Evolutionary conservation across 2,888 invertebrate species (phyloP).

Genomic region (Lasioglossum villosulum): DNA sequence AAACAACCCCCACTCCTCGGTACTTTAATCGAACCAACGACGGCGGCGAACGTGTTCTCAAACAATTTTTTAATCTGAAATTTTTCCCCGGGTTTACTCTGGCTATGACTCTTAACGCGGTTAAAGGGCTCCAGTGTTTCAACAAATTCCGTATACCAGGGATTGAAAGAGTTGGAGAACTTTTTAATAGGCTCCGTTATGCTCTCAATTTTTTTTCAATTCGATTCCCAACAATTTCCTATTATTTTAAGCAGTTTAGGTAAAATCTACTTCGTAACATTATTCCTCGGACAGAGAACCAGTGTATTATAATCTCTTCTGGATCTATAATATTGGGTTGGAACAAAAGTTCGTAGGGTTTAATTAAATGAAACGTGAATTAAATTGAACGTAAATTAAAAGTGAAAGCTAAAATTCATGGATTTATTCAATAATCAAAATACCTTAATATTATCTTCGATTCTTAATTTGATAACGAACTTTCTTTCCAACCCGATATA

Average conservation of each 20-base stretch:
- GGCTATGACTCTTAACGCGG: not conserved
- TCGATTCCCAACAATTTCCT: not conserved
- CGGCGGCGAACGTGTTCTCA: not conserved
- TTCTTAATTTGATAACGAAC: too few relatives aligned
- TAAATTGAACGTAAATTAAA: too few relatives aligned
- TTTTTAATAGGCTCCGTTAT: not conserved
- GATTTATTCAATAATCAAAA: too few relatives aligned
- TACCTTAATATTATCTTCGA: too few relatives aligned
- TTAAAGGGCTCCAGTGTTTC: not conserved
- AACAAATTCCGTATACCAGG: not conserved
- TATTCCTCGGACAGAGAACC: not conserved
- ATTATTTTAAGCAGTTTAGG: not conserved
- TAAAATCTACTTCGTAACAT: not conserved
- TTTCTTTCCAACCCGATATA: too few relatives aligned
- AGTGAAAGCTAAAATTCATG: too few relatives aligned
- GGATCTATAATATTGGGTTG: too few relatives aligned
- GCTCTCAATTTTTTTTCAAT: not conserved
- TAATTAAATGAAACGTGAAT: too few relatives aligned
- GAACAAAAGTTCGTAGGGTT: too few relatives aligned
- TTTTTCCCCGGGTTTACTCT: not conserved
- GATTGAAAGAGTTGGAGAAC: not conserved
- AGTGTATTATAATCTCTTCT: too few relatives aligned
- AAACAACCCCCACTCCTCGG: constrained; percentile 15
- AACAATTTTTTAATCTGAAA: not conserved
- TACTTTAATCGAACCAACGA: constrained; percentile 7